Evolutionary conservation across 2,888 invertebrate genomes (phyloP), one percentile per base, ranked within the genome.

Genomic region (Caenorhabditis wallacei): DNA sequence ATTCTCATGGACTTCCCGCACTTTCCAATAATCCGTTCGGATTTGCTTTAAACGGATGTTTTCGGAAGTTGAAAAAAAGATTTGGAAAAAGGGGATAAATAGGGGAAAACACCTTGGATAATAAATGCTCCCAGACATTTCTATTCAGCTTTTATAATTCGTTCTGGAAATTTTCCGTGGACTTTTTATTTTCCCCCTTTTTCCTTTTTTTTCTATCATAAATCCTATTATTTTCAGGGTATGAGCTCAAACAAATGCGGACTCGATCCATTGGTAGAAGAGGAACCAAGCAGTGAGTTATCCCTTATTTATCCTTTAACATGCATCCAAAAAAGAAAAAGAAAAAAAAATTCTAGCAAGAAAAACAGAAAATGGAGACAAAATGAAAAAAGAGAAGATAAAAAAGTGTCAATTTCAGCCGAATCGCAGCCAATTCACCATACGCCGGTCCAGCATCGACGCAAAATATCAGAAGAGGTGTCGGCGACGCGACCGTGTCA

Each of bases 241-340:
- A 82, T 80, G 80, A 81, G 78, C 63, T 63, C 59, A 11, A 80
- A 57, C 48, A 86, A 84, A 70, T 81, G 83, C 30, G 83, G 83
- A 26, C 74, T 86, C 10, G 86, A 75, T 69, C 84, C 86, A 30
- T 37, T 86, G 64, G 84, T 86, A 24, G 86, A 86, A 48, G 80
- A 81, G 53, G 83, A 83, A 30, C 35, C 74, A n/a, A 78, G 43
- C 26, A 71, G 72, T 74, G 20, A 68, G 68, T 69, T 40, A 37
- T 46, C 7, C 8, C 10, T 35, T n/a, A 56, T 54, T 18, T 16
- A 54, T 53, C 30, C 43, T 48, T 18, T 18, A 59, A n/a, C n/a
- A n/a, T n/a, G n/a, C n/a, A n/a, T n/a, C n/a, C 18, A 46, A 11
- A 26, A 24, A 48, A 71, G 26, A 43, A 18, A 79, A 46, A 43